phyloP scores from a whole-genome alignment of 2,797 vertebrate genomes.

The Danionella dracula region DNA sequence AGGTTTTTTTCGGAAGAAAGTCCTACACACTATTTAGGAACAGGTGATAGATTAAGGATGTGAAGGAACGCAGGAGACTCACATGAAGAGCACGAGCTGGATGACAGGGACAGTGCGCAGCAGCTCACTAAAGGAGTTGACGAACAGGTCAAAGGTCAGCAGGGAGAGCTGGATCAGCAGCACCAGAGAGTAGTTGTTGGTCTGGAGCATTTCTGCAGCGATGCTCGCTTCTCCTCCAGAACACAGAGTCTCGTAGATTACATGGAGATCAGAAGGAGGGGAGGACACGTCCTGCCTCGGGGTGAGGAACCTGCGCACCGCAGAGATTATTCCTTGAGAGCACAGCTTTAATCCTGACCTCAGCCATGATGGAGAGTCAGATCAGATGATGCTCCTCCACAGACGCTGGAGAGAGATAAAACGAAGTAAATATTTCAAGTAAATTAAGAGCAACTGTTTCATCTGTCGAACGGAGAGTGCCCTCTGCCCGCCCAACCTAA shows the following conservation, averaged over 20 bases:
- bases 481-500: no score
- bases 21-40: no score
- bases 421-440: no score
- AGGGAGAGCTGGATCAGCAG: constrained; percentile 86
- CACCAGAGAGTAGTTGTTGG: constrained; percentile 90
- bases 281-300: no score
- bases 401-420: neutral
- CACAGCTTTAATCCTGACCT: neutral
- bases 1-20: no score
- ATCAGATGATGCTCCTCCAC: neutral
- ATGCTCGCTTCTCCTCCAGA: neutral
- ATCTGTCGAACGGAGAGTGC: no score
- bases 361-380: neutral
- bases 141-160: constrained; percentile 86
- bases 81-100: constrained; percentile 97
- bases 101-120: constrained; percentile 79
- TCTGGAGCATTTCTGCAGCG: constrained; percentile 81
- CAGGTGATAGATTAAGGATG: no score
- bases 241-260: neutral
- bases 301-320: neutral
- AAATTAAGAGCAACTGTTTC: no score
- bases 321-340: neutral
- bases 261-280: neutral
- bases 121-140: constrained; percentile 96
- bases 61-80: constrained; percentile 55